Evolutionary conservation across 2,888 invertebrate genomes (phyloP).

Genomic region (Lasioglossum villosulum): DNA sequence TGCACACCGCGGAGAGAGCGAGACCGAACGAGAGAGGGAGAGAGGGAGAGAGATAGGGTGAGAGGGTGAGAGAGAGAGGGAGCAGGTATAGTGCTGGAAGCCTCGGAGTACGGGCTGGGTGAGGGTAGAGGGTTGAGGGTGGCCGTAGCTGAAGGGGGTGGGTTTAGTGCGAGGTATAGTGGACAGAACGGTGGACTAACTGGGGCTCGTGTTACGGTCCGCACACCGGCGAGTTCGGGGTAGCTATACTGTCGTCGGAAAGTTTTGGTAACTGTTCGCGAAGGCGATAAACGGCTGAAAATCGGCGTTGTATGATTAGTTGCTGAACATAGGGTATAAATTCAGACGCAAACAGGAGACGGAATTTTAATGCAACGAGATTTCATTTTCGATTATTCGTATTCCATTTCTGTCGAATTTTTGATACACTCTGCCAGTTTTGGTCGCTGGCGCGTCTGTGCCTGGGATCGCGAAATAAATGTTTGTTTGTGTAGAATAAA

Average conservation of each 20-base stretch:
- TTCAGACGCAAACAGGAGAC: background rate
- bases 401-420: background rate
- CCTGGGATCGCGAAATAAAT: background rate
- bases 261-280: conserved; percentile 46
- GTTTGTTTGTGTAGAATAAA: too few relatives aligned
- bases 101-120: conserved; percentile 47
- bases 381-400: background rate
- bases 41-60: background rate
- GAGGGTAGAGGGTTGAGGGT: conserved; percentile 30
- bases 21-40: background rate
- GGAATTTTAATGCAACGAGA: conserved; percentile 23
- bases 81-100: conserved; percentile 69
- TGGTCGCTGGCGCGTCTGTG: background rate
- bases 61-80: background rate
- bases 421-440: background rate
- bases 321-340: conserved; percentile 29
- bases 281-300: conserved; percentile 57
- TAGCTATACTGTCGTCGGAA: conserved; percentile 66
- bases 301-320: conserved; percentile 42
- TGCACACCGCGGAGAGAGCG: conserved; percentile 76
- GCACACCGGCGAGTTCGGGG: conserved; percentile 75
- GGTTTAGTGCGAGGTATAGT: conserved; percentile 74
- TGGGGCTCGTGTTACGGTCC: conserved; percentile 80
- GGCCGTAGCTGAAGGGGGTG: conserved; percentile 55
- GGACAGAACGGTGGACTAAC: conserved; percentile 81